A percentile compares a stretch with the other conserved stretches of the same genome.
phyloP scores from a whole-genome alignment of 1,140 invertebrate genomes.

The Melitaea cinxia region DNA sequence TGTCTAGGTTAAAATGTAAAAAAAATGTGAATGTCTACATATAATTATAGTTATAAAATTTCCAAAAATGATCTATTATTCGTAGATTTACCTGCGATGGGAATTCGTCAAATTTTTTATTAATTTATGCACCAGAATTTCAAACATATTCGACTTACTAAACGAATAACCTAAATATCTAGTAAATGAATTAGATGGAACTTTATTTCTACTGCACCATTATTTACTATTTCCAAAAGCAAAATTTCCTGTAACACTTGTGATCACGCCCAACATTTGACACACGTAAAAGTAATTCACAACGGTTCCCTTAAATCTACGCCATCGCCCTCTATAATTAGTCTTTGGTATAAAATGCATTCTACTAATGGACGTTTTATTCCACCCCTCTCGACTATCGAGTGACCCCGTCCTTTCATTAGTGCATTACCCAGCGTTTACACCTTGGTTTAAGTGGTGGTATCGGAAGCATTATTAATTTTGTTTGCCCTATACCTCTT shows the following conservation, averaged over 20 bases:
- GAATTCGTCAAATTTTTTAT: too few relatives aligned
- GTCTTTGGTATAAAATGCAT: conserved; percentile 45
- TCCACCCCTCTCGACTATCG: conserved; percentile 30
- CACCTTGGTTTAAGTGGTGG: conserved; percentile 42
- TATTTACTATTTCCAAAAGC: background rate
- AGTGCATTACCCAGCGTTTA: conserved; percentile 41
- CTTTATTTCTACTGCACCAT: background rate
- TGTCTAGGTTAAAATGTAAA: too few relatives aligned
- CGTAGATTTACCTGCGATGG: too few relatives aligned
- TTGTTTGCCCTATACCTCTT: conserved; percentile 20
- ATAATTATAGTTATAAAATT: too few relatives aligned
- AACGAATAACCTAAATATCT: too few relatives aligned
- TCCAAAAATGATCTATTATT: too few relatives aligned
- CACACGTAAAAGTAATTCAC: conserved; percentile 37
- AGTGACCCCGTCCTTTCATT: conserved; percentile 40
- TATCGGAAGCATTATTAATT: conserved; percentile 38
- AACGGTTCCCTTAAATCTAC: conserved; percentile 29
- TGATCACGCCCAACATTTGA: conserved; percentile 23
- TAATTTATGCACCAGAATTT: too few relatives aligned
- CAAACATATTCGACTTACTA: too few relatives aligned
- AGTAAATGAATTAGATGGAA: background rate
- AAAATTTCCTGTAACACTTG: background rate
- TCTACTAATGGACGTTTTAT: conserved; percentile 46
- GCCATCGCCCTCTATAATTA: conserved; percentile 43
- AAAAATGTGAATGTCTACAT: too few relatives aligned